A percentile compares a stretch with the other conserved stretches of the same genome.
Evolutionary conservation across 1,140 invertebrate genomes (phyloP).

Genomic region (Atta colombica): DNA sequence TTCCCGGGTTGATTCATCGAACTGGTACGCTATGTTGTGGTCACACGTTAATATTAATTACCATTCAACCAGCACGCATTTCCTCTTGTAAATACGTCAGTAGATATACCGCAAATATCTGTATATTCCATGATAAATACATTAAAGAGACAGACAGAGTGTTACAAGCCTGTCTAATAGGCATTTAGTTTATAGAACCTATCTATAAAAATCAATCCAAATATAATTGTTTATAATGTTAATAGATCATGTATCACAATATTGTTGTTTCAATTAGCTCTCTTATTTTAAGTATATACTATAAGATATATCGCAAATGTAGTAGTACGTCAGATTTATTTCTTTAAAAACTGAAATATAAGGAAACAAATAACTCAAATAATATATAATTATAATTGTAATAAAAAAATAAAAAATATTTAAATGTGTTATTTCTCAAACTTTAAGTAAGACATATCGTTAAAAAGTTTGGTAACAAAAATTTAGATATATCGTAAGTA

Average conservation of each 20-base stretch:
- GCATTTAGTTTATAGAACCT: constrained; percentile 17
- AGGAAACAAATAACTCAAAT: no score
- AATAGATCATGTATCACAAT: background rate
- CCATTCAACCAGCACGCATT: constrained; percentile 67
- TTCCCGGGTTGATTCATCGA: constrained; percentile 49
- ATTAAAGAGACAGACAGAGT: constrained; percentile 43
- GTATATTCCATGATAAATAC: constrained; percentile 67
- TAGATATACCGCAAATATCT: constrained; percentile 55
- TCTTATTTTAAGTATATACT: background rate
- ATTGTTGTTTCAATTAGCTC: background rate
- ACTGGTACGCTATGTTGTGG: constrained; percentile 61
- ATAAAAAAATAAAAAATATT: background rate
- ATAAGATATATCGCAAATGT: background rate
- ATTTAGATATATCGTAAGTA: background rate
- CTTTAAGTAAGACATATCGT: background rate
- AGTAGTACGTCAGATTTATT: background rate
- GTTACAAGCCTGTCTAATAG: constrained; percentile 3
- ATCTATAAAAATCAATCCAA: constrained; percentile 1
- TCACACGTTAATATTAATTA: constrained; percentile 74
- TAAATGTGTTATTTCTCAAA: background rate
- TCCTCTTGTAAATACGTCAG: constrained; percentile 68
- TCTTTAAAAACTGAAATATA: background rate
- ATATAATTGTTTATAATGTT: background rate
- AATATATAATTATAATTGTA: background rate
- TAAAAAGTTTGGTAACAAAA: background rate